Percentiles rank a stretch among this genome's conserved stretches.
These are phyloP conservation scores for Pocillopora damicornis DNA, from an alignment of 64 coral and sea anemone genomes.

Conservation along the genomic window DNA sequence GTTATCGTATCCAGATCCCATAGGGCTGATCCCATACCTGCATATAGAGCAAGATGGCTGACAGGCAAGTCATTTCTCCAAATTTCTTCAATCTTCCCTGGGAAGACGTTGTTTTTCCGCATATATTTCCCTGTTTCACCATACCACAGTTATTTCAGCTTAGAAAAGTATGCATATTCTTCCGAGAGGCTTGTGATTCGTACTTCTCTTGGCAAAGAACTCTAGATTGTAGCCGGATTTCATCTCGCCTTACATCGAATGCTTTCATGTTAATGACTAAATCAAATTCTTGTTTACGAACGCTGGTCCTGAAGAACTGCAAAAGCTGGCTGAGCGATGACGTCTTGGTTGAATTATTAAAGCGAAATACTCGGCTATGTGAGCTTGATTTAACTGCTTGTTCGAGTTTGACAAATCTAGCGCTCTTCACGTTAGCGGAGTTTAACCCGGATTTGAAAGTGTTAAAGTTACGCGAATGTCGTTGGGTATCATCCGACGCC, in stretches of 20 bases:
- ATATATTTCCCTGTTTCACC: slow-evolving; percentile 65
- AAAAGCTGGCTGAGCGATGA: slow-evolving; percentile 68
- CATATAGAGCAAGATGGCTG: slow-evolving; percentile 64
- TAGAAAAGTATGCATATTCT: slow-evolving; percentile 63
- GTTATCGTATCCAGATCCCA: not conserved
- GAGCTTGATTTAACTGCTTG: slow-evolving; percentile 76
- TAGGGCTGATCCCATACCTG: too few relatives aligned
- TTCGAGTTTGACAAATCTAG: slow-evolving; percentile 69
- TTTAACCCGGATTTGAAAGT: slow-evolving; percentile 52
- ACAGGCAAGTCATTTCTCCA: not conserved
- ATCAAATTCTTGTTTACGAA: slow-evolving; percentile 59
- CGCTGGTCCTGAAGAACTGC: slow-evolving; percentile 69
- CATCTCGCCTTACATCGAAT: slow-evolving; percentile 43
- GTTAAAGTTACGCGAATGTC: slow-evolving; percentile 68
- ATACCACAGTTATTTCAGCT: slow-evolving; percentile 62
- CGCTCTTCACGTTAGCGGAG: slow-evolving; percentile 48
- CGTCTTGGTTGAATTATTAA: slow-evolving; percentile 50
- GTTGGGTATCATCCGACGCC: slow-evolving; percentile 86
- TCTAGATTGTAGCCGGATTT: slow-evolving; percentile 56
- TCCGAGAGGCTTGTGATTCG: slow-evolving; percentile 58
- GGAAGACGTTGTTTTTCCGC: slow-evolving; percentile 77
- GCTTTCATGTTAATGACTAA: slow-evolving; percentile 56
- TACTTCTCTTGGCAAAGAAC: slow-evolving; percentile 63
- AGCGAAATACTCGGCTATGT: slow-evolving; percentile 47
- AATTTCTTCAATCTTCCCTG: slow-evolving; percentile 70